These are phyloP conservation scores for Phrynocephalus forsythii DNA, from an alignment of 2,797 vertebrate genomes.

Conservation along the genomic window DNA sequence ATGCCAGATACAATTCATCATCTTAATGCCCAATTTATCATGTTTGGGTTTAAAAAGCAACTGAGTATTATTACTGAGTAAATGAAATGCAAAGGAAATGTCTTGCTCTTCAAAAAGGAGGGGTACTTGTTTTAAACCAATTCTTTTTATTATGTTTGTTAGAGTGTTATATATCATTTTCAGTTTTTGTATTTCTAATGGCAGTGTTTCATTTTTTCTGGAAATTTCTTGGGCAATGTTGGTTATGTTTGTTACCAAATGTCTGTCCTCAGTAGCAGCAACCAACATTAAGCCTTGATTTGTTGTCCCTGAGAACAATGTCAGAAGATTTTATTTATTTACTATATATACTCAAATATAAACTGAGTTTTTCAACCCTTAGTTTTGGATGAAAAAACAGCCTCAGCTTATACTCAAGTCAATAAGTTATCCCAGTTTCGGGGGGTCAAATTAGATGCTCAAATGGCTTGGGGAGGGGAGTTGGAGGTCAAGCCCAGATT, in stretches of 20 bases:
- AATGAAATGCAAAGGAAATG: constrained; percentile 44
- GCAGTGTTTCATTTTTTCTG: constrained; percentile 44
- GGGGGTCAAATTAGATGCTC: too few relatives aligned
- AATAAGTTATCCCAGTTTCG: too few relatives aligned
- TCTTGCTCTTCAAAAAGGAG: constrained; percentile 18
- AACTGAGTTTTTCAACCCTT: too few relatives aligned
- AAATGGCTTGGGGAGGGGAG: too few relatives aligned
- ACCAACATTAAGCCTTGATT: not conserved
- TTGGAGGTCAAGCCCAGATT: too few relatives aligned
- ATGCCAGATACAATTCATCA: constrained; percentile 46
- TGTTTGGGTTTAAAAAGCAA: not conserved
- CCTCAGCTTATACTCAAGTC: too few relatives aligned
- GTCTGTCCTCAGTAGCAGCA: not conserved
- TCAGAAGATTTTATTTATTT: too few relatives aligned
- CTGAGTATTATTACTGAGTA: not conserved
- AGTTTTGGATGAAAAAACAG: too few relatives aligned
- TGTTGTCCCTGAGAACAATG: not conserved
- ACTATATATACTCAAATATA: too few relatives aligned
- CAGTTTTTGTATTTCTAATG: constrained; percentile 38
- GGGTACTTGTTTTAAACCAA: constrained; percentile 38
- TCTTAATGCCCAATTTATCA: constrained; percentile 42
- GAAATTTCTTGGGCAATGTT: constrained; percentile 42
- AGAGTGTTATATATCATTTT: constrained; percentile 42
- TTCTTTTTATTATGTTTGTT: constrained; percentile 43
- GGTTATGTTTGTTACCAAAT: constrained; percentile 17